Evolutionary conservation across 2,113 vertebrate species (phyloP).

Genomic region (Mionectes macconnelli): DNA sequence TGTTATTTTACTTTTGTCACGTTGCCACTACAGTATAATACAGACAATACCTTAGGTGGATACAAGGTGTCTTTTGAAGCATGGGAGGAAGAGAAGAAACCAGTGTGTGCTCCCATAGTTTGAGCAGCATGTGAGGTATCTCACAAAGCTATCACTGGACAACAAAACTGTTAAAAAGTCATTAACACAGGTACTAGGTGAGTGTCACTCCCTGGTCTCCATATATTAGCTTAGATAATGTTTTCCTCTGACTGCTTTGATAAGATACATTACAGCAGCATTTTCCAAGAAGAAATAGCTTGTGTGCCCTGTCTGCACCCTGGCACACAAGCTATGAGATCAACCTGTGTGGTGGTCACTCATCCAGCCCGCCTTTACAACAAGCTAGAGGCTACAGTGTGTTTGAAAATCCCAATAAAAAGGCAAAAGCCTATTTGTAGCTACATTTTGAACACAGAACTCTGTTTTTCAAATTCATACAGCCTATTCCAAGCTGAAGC

Average conservation of each 20-base stretch:
- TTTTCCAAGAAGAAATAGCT: neutral
- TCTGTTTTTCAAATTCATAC: neutral
- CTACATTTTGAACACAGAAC: neutral
- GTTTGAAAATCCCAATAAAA: neutral
- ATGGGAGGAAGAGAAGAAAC: no score
- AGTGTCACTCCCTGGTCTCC: neutral
- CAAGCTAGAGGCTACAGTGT: fast-evolving
- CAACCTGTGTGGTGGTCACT: fast-evolving
- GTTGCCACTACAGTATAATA: neutral
- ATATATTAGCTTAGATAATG: neutral
- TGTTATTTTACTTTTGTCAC: neutral
- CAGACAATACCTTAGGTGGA: neutral
- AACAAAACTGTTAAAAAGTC: neutral
- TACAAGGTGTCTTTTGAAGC: neutral
- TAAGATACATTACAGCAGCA: neutral
- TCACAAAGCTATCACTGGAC: neutral
- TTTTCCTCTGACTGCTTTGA: neutral
- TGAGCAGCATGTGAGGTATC: fast-evolving
- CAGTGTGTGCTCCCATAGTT: neutral
- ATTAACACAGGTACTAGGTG: neutral
- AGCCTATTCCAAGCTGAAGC: neutral
- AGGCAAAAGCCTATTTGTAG: neutral
- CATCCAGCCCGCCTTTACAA: neutral
- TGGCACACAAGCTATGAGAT: neutral
- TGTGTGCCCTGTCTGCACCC: neutral